A percentile compares a stretch with the other conserved stretches of the same genome.
phyloP scores from a whole-genome alignment of 2,113 vertebrate genomes.

The Phrynosoma blainvillii region DNA sequence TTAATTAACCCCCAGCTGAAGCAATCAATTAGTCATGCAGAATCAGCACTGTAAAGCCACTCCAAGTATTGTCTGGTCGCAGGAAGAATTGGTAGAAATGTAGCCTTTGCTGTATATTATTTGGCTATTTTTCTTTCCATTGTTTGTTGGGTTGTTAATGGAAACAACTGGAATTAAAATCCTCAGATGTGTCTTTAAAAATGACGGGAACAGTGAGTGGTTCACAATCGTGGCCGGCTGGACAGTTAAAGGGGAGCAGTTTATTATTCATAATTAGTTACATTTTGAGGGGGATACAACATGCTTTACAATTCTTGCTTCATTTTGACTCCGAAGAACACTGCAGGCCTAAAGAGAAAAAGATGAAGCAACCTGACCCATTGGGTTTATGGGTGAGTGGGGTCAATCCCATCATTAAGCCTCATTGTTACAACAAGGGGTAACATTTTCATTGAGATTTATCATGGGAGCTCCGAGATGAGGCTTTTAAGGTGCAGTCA shows the following conservation, averaged over 20 bases:
- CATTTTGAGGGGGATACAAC: not conserved
- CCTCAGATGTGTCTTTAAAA: slow-evolving; percentile 38
- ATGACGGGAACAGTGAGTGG: slow-evolving; percentile 25
- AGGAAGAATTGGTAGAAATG: slow-evolving; percentile 41
- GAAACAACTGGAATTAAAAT: slow-evolving; percentile 25
- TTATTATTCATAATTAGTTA: not conserved
- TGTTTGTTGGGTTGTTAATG: slow-evolving; percentile 29
- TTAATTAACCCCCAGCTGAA: slow-evolving; percentile 88
- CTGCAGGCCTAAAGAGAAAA: not conserved
- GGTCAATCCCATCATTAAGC: not conserved
- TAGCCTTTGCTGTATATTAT: slow-evolving; percentile 37
- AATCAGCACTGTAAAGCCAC: slow-evolving; percentile 75
- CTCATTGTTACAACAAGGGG: not conserved
- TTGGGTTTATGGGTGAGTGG: not conserved
- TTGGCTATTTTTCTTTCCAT: slow-evolving; percentile 45
- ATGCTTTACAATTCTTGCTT: not conserved
- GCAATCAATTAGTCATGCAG: slow-evolving; percentile 85
- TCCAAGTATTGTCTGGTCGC: slow-evolving; percentile 52
- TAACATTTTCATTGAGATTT: not conserved
- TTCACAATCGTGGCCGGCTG: not conserved
- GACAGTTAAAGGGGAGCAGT: not conserved
- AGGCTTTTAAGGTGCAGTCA: not conserved
- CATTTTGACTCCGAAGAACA: not conserved
- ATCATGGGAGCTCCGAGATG: not conserved
- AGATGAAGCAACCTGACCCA: not conserved